phyloP scores from a whole-genome alignment of 2,113 vertebrate genomes.

The Piliocolobus tephrosceles region DNA sequence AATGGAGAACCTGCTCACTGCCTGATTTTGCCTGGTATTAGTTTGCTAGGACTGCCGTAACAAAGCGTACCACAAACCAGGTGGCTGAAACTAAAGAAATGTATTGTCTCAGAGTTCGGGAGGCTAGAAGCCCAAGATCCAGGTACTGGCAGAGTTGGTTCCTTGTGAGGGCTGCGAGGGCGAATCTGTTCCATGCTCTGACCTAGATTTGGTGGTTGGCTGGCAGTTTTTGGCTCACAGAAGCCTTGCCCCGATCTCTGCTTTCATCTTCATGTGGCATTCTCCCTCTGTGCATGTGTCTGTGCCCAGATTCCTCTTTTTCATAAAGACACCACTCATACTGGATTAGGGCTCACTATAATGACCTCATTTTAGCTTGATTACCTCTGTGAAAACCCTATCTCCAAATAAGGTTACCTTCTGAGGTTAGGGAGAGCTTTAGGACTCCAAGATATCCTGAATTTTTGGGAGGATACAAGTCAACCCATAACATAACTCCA shows the following conservation, averaged over 20 bases:
- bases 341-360: background rate
- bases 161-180: no score
- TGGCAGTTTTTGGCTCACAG: background rate
- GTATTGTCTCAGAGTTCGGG: background rate
- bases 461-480: background rate
- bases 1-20: background rate
- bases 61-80: background rate
- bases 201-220: background rate
- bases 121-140: background rate
- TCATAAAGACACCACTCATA: background rate
- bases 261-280: background rate
- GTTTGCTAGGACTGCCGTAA: background rate
- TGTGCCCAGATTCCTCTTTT: background rate
- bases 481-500: background rate
- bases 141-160: background rate
- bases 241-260: accelerated
- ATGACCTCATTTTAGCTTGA: background rate
- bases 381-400: background rate
- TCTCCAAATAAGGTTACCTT: background rate
- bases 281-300: accelerated
- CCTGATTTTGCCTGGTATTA: background rate
- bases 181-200: background rate
- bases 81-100: background rate
- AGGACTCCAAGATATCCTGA: background rate
- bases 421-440: background rate